Evolutionary conservation across 1,140 invertebrate species (phyloP).

Genomic region (Drosophila nasuta): DNA sequence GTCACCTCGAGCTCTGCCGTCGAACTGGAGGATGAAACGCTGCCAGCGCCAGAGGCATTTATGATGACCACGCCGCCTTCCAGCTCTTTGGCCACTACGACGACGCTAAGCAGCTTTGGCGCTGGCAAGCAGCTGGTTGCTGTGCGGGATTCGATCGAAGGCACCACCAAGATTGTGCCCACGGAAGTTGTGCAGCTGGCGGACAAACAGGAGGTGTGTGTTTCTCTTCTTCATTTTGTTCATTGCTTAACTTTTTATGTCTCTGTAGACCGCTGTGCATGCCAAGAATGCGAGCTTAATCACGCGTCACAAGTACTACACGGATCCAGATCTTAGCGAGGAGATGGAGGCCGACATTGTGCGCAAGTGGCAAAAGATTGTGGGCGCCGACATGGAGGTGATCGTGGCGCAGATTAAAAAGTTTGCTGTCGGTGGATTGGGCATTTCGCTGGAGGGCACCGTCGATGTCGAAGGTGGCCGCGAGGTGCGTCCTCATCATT

Average conservation of each 20-base stretch:
- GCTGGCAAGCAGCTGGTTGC: constrained; percentile 73
- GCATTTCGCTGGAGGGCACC: constrained; percentile 98
- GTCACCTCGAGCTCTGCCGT: constrained; percentile 41
- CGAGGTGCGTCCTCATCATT: constrained; percentile 96
- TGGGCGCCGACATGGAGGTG: constrained; percentile 92
- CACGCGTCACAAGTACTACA: constrained; percentile 81
- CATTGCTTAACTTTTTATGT: no score
- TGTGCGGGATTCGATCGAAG: constrained; percentile 72
- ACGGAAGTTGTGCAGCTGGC: constrained; percentile 66
- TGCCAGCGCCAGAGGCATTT: constrained; percentile 67
- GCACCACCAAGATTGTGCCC: constrained; percentile 71
- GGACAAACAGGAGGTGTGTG: constrained; percentile 64
- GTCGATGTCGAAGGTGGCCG: constrained; percentile 96
- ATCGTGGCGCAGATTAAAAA: constrained; percentile 95
- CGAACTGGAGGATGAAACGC: constrained; percentile 56
- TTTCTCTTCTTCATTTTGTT: neutral
- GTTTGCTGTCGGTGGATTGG: constrained; percentile 95
- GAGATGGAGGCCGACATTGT: constrained; percentile 92
- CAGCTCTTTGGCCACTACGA: constrained; percentile 54
- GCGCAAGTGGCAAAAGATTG: constrained; percentile 93
- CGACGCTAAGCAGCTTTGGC: constrained; percentile 72
- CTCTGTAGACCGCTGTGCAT: constrained; percentile 49
- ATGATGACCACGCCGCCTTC: constrained; percentile 61
- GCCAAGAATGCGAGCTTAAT: constrained; percentile 71
- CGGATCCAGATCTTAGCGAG: constrained; percentile 86